Evolutionary conservation across 2,113 vertebrate species (phyloP).

Genomic region (Haliaeetus leucogaster): DNA sequence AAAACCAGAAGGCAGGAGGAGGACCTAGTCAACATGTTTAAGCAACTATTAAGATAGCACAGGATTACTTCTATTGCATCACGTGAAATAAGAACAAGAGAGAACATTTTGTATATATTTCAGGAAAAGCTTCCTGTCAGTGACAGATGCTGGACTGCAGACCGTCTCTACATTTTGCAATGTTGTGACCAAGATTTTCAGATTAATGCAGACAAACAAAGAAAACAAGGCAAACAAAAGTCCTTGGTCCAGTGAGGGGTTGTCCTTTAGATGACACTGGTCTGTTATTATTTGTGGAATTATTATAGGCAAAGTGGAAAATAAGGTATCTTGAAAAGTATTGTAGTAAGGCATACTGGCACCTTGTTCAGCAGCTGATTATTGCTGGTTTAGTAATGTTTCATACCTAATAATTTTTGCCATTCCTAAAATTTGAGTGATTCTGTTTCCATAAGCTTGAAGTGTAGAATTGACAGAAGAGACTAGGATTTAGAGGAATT

Average conservation of each 20-base stretch:
- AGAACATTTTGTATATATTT: conserved; percentile 43
- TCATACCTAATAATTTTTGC: not conserved
- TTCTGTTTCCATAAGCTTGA: not conserved
- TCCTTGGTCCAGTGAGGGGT: not conserved
- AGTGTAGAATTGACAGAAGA: not conserved
- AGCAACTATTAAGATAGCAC: conserved; percentile 5
- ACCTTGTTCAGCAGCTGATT: not conserved
- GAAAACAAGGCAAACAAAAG: not conserved
- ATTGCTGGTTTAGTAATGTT: not conserved
- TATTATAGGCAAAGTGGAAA: not conserved
- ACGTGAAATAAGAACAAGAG: not conserved
- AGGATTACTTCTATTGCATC: conserved; percentile 19
- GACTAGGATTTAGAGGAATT: not conserved
- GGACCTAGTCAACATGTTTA: conserved; percentile 22
- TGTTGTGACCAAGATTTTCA: conserved; percentile 9
- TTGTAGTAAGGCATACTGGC: not conserved
- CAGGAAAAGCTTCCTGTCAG: conserved; percentile 3
- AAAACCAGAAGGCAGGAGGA: not conserved
- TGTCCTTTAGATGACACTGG: not conserved
- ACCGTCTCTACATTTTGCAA: not conserved
- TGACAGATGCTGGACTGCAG: not conserved
- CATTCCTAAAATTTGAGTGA: not conserved
- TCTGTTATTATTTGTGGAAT: not conserved
- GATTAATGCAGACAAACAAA: not conserved
- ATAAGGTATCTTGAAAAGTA: not conserved